phyloP scores from a whole-genome alignment of 2,113 vertebrate species.

The Oceanites oceanicus region DNA sequence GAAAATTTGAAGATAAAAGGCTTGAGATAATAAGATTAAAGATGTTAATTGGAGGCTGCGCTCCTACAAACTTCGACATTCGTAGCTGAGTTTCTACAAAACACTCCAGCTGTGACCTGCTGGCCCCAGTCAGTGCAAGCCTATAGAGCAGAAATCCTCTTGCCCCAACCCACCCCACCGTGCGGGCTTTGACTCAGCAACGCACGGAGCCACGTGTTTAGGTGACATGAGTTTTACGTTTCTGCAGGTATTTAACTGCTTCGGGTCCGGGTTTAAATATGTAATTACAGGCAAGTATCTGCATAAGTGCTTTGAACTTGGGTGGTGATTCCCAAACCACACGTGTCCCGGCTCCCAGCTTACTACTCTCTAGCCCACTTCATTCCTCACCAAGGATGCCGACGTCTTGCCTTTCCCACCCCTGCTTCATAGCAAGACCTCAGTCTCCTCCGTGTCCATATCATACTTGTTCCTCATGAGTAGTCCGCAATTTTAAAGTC shows the following conservation, averaged over 20 bases:
- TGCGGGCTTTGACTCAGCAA: neutral
- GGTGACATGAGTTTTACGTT: neutral
- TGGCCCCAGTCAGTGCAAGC: neutral
- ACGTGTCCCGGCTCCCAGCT: fast-evolving
- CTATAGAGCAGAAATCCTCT: neutral
- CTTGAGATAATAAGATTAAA: slow-evolving; percentile 48
- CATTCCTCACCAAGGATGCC: neutral
- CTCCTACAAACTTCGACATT: neutral
- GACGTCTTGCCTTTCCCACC: neutral
- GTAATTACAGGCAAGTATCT: neutral
- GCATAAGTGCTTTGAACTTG: neutral
- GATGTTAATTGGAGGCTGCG: neutral
- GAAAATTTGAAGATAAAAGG: slow-evolving; percentile 53
- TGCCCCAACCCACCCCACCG: neutral
- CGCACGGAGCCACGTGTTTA: neutral
- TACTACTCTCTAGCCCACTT: neutral
- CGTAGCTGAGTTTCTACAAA: neutral
- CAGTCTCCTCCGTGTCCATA: neutral
- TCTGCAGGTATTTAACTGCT: neutral
- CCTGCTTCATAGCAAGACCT: neutral
- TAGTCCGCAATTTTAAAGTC: neutral
- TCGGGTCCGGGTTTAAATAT: neutral
- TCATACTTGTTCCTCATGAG: neutral
- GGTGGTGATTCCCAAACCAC: neutral
- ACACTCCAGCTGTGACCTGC: neutral